These are phyloP conservation scores for Porites lobata DNA, from an alignment of 92 coral and sea anemone genomes.

Conservation along the genomic window DNA sequence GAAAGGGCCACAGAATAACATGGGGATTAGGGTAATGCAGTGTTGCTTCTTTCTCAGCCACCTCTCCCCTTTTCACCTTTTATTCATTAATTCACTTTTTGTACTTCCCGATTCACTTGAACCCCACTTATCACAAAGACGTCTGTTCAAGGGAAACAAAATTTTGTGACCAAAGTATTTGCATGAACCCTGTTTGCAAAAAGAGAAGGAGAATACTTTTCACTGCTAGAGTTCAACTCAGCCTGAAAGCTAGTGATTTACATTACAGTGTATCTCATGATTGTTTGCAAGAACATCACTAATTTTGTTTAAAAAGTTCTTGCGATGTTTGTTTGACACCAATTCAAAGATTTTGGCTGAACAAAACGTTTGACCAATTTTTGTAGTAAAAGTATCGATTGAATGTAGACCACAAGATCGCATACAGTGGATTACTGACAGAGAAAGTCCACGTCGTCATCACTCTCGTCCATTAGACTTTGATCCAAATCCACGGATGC, in stretches of 20 bases:
- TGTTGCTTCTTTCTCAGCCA: too few relatives aligned
- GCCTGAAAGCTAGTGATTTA: neutral
- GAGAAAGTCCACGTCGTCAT: conserved; percentile 31
- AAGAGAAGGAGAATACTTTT: neutral
- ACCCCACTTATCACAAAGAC: too few relatives aligned
- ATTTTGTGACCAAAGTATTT: neutral
- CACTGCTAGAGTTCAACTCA: neutral
- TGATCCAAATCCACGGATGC: conserved; percentile 49
- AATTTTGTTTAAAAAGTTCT: too few relatives aligned
- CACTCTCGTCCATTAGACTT: conserved; percentile 38
- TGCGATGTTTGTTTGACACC: neutral
- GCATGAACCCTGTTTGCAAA: neutral
- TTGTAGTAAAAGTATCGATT: neutral
- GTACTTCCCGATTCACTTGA: too few relatives aligned
- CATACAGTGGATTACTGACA: conserved; percentile 7
- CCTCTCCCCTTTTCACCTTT: too few relatives aligned
- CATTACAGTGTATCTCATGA: neutral
- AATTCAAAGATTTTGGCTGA: too few relatives aligned
- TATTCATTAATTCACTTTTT: too few relatives aligned
- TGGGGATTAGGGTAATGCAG: too few relatives aligned
- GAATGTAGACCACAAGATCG: neutral
- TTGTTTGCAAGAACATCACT: too few relatives aligned
- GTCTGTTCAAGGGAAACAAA: neutral
- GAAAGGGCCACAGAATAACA: too few relatives aligned
- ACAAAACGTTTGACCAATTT: neutral